Percentiles rank a stretch among this genome's conserved stretches.
Evolutionary conservation across 2,888 invertebrate species (phyloP).

Genomic region (Xestia xanthographa): DNA sequence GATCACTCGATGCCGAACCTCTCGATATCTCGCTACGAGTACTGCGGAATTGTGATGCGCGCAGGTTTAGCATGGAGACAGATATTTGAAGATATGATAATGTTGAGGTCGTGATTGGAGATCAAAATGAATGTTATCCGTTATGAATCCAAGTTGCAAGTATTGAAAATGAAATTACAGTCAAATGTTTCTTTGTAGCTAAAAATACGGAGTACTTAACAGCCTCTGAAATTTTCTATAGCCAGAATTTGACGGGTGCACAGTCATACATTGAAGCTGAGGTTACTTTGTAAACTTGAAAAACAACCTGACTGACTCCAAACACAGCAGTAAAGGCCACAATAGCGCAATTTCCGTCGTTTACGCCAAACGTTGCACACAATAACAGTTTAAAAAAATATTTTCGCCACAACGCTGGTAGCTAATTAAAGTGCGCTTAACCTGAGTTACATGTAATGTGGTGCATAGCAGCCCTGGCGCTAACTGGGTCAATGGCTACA

Average conservation of each 20-base stretch:
- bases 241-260: background rate
- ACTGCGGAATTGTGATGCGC: conserved; percentile 55
- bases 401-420: conserved; percentile 32
- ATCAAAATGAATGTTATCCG: background rate
- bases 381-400: conserved; percentile 40
- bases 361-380: conserved; percentile 32
- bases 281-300: background rate
- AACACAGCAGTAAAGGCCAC: conserved; percentile 15
- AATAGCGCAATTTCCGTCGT: conserved; percentile 35
- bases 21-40: conserved; percentile 61
- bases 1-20: conserved; percentile 62
- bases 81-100: background rate
- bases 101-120: no score
- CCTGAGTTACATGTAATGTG: conserved; percentile 47
- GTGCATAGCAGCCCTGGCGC: conserved; percentile 48
- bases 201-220: background rate
- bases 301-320: background rate
- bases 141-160: background rate
- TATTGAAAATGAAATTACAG: background rate
- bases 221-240: background rate
- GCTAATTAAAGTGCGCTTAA: conserved; percentile 53
- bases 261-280: background rate
- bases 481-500: conserved; percentile 61
- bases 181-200: background rate
- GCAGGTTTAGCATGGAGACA: conserved; percentile 34